These are phyloP conservation scores for Heptranchias perlo DNA, from an alignment of 2,113 vertebrate genomes.

Conservation along the genomic window DNA sequence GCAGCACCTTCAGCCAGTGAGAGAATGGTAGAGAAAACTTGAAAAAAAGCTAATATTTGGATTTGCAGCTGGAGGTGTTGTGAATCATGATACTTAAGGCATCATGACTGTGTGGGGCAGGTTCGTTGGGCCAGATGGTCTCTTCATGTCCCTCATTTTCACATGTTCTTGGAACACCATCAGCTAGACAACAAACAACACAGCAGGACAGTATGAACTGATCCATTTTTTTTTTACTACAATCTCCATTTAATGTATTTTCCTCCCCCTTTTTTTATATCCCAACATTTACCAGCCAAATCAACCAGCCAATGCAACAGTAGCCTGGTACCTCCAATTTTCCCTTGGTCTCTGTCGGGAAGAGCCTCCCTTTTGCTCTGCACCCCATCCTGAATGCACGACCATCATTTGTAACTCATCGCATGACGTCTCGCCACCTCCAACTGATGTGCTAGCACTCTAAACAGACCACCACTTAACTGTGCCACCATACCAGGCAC, in stretches of 20 bases:
- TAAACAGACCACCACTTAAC: too few relatives aligned
- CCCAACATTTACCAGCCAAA: neutral
- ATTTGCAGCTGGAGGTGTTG: neutral
- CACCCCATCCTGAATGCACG: neutral
- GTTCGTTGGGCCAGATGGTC: neutral
- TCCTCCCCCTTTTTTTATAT: neutral
- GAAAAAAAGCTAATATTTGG: neutral
- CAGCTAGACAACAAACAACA: neutral
- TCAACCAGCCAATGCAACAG: neutral
- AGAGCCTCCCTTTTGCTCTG: neutral
- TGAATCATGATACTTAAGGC: neutral
- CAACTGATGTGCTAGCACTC: too few relatives aligned
- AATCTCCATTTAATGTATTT: neutral
- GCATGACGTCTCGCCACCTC: too few relatives aligned
- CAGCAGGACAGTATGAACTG: neutral
- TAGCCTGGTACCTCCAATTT: neutral
- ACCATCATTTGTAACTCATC: too few relatives aligned
- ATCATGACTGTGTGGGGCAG: neutral
- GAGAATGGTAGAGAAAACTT: neutral
- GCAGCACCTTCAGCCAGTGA: neutral
- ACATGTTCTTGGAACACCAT: neutral
- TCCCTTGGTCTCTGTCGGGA: neutral
- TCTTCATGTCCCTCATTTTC: neutral
- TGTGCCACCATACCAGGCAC: too few relatives aligned
- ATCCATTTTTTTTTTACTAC: neutral